Percentiles rank a stretch among this genome's conserved stretches.
Evolutionary conservation across 2,888 invertebrate species (phyloP).

Genomic region (Drosophila kokeensis): DNA sequence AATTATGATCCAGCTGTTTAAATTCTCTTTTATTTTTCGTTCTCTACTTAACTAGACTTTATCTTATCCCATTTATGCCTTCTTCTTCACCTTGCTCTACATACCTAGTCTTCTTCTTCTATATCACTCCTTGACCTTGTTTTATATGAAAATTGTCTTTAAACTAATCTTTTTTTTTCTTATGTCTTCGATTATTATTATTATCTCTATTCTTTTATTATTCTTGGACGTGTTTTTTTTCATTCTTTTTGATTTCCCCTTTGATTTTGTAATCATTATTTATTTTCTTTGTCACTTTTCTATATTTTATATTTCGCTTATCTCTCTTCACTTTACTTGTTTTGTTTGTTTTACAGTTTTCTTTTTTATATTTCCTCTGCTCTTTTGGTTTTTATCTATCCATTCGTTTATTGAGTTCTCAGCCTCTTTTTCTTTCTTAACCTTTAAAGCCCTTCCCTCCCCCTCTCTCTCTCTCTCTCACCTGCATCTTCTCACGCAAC

Average conservation of each 20-base stretch:
- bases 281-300: background rate
- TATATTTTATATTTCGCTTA: background rate
- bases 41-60: background rate
- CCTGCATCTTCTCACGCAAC: slow-evolving; percentile 93
- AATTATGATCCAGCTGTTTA: background rate
- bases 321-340: background rate
- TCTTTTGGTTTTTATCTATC: background rate
- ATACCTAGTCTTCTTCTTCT: background rate
- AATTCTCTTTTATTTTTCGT: background rate
- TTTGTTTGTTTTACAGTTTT: background rate
- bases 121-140: background rate
- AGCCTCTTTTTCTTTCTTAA: background rate
- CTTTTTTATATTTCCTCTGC: background rate
- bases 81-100: background rate
- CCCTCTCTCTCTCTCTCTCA: slow-evolving; percentile 69
- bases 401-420: too few relatives aligned
- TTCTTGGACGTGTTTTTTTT: background rate
- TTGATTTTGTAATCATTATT: background rate
- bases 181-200: background rate
- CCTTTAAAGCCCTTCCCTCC: background rate
- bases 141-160: background rate
- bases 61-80: background rate
- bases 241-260: background rate
- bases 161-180: background rate
- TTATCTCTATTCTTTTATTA: background rate